phyloP scores from a whole-genome alignment of 2,888 invertebrate genomes.

The Magallana nippona region DNA sequence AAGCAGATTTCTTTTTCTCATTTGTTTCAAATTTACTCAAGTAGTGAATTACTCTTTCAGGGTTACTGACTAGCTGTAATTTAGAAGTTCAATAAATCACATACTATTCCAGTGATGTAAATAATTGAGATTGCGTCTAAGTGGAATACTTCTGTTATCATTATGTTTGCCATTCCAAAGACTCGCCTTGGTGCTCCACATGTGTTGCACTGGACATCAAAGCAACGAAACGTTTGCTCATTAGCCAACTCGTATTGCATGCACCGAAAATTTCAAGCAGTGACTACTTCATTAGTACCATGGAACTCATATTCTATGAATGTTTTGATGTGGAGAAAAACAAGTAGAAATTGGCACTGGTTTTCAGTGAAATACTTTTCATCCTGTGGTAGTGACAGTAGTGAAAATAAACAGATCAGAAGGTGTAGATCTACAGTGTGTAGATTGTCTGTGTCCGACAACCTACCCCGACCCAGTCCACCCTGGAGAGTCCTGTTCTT shows the following conservation, averaged over 20 bases:
- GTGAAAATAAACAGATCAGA: background rate
- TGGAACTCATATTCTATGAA: background rate
- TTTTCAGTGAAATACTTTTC: background rate
- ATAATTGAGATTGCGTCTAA: no score
- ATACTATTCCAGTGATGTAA: no score
- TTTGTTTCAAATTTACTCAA: no score
- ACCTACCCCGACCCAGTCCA: slow-evolving; percentile 60
- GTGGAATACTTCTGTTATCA: background rate
- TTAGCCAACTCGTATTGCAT: background rate
- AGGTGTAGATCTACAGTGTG: background rate
- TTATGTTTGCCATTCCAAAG: background rate
- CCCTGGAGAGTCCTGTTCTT: slow-evolving; percentile 89
- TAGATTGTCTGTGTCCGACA: background rate
- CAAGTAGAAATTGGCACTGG: background rate
- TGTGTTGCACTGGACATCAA: background rate
- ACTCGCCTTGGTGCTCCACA: background rate
- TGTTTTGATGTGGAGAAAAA: background rate
- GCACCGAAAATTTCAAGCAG: background rate
- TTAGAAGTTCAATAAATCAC: no score
- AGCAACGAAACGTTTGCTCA: background rate
- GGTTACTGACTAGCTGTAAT: no score
- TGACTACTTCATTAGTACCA: background rate
- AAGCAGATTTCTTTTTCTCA: no score
- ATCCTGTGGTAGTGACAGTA: background rate
- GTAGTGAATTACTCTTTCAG: no score